A percentile compares a stretch with the other conserved stretches of the same genome.
Conservation (phyloP, 2,113 vertebrate genomes). For the Gobiocypris rarus region DNA sequence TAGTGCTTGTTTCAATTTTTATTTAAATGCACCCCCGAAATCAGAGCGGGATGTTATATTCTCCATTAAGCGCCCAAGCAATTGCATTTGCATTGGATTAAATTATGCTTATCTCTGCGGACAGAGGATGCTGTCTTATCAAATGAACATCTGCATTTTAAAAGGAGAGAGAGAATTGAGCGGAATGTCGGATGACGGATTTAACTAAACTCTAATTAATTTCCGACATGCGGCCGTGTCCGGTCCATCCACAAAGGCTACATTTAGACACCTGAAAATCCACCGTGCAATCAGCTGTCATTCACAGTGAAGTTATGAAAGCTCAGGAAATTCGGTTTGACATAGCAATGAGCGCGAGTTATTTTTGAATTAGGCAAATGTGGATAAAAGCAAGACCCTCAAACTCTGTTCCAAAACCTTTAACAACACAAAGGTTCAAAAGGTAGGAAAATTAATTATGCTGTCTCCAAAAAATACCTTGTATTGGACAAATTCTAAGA, state of each 20-base stretch:
- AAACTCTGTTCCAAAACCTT: not conserved
- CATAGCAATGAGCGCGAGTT: not conserved
- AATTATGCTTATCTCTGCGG: constrained; percentile 31
- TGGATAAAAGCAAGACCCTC: not conserved
- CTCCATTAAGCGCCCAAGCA: constrained; percentile 30
- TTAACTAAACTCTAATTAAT: constrained; percentile 20
- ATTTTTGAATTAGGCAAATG: not conserved
- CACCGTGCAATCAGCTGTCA: constrained; percentile 8
- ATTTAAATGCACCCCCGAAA: constrained; percentile 26
- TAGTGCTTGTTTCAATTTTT: constrained; percentile 41
- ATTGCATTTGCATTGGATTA: constrained; percentile 45
- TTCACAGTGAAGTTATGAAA: constrained; percentile 29
- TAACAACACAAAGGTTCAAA: not conserved
- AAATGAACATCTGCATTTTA: constrained; percentile 43
- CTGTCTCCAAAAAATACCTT: not conserved
- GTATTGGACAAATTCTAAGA: not conserved
- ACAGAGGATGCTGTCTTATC: constrained; percentile 32
- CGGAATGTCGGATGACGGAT: not conserved
- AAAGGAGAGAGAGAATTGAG: constrained; percentile 25
- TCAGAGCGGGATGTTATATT: constrained; percentile 30
- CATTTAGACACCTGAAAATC: constrained; percentile 29
- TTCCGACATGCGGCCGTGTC: constrained; percentile 15
- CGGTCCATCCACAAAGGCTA: constrained; percentile 17
- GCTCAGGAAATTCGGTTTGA: constrained; percentile 24
- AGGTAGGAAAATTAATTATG: not conserved